Evolutionary conservation across 1,140 invertebrate species (phyloP), one percentile per base, ranked within the genome.

Genomic region (Pachypsylla venusta): DNA sequence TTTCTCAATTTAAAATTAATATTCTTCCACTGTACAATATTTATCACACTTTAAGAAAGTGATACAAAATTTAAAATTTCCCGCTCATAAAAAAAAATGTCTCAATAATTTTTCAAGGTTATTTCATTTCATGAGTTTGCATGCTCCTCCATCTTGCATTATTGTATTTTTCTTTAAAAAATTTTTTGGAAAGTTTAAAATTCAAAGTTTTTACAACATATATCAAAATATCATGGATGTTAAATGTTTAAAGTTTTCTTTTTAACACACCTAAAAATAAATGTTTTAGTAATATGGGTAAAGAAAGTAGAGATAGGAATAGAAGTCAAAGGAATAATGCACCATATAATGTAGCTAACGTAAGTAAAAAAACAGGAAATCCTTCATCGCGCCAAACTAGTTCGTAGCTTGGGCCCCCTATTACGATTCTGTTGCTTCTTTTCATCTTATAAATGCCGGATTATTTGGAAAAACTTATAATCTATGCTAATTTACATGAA

Each of bases 351-450:
- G 42, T 19, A 5, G 16, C 42, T 19, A 48, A 48, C 42, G 42
- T 48, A 48, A 48, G 42, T 48, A 48, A n/a, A 48, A 3, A n/a
- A 48, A 48, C 7, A n/a, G 42, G 16, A 48, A 48, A 19, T 22
- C 42, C 22, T 48, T n/a, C n/a, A 48, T 48, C 42, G 42, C 42
- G 42, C 42, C 42, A 48, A 48, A 48, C 42, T 48, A n/a, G n/a
- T 35, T n/a, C 16, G 16, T 48, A 19, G 42, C 42, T 48, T 48
- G 42, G 42, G n/a, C n/a, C n/a, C n/a, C n/a, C 22, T 22, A 48
- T 7, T 19, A 48, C 7, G 16, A 22, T 3, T 22, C 42, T 48
- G n/a, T 22, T 48, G 42, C 16, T 19, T 22, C 4, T 10, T 48
- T 48, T n/a, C 30, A 35, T n/a, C n/a, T n/a, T n/a, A 48, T 22